A percentile compares a stretch with the other conserved stretches of the same genome.
These are phyloP conservation scores for Epinotia ramella DNA, from an alignment of 2,888 invertebrate genomes.

Conservation along the genomic window DNA sequence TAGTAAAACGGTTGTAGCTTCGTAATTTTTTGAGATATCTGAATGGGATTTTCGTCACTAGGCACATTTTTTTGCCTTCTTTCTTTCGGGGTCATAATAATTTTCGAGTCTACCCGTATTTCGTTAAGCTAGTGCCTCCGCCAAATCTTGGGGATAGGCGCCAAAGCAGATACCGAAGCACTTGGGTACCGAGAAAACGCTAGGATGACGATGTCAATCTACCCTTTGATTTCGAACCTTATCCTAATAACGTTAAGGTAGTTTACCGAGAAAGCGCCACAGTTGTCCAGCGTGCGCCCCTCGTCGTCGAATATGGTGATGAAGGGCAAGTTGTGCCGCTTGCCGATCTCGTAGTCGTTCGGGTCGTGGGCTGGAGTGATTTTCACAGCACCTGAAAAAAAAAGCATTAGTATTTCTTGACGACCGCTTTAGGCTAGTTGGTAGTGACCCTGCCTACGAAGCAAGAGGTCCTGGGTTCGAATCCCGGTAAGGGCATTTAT, in stretches of 20 bases:
- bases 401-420: background rate
- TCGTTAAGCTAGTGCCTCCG: no score
- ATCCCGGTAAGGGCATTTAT: no score
- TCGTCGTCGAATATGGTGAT: slow-evolving; percentile 96
- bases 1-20: no score
- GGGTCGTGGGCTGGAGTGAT: slow-evolving; percentile 99
- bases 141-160: no score
- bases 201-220: background rate
- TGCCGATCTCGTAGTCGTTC: slow-evolving; percentile 98
- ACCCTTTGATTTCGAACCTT: background rate
- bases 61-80: no score
- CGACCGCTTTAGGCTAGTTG: no score
- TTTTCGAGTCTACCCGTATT: no score
- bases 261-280: slow-evolving; percentile 89
- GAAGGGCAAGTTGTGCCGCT: slow-evolving; percentile 93
- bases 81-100: no score
- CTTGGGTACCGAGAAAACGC: background rate
- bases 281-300: slow-evolving; percentile 93
- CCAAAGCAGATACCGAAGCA: background rate
- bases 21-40: no score
- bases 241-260: background rate
- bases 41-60: no score
- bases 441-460: no score
- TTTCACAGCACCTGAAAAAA: slow-evolving; percentile 94
- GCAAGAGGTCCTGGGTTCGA: no score